These are phyloP conservation scores for Lepidonotus clava DNA, from an alignment of 2,888 invertebrate species.

Conservation along the genomic window DNA sequence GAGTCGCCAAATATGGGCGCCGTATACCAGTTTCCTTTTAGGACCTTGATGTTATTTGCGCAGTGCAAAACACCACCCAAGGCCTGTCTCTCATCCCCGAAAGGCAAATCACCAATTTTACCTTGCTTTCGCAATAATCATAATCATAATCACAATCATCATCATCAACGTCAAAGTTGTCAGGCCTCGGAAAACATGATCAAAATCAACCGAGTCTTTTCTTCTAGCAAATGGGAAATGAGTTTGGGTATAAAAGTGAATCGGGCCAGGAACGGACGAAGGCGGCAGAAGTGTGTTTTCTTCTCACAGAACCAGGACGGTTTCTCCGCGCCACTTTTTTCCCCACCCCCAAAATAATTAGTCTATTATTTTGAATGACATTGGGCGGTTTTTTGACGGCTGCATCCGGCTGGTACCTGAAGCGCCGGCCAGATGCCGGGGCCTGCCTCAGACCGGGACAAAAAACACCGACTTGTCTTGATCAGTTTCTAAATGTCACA, in stretches of 20 bases:
- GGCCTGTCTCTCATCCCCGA: too few relatives aligned
- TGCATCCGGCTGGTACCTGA: conserved; percentile 8
- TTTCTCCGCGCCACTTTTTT: background rate
- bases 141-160: too few relatives aligned
- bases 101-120: too few relatives aligned
- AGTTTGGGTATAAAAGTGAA: conserved; percentile 33
- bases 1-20: too few relatives aligned
- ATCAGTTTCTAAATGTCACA: conserved; percentile 48
- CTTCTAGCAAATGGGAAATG: conserved; percentile 21
- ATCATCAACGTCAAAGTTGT: too few relatives aligned
- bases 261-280: background rate
- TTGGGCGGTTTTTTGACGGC: background rate
- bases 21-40: too few relatives aligned
- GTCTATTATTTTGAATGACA: conserved; percentile 42
- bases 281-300: conserved; percentile 10
- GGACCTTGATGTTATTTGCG: too few relatives aligned
- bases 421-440: background rate
- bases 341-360: conserved; percentile 21
- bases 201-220: background rate
- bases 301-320: background rate
- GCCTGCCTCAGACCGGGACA: background rate
- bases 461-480: background rate
- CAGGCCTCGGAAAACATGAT: background rate
- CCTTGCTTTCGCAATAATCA: too few relatives aligned
- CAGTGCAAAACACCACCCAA: too few relatives aligned